Base-by-base conservation (phyloP, 2,888 invertebrate genomes). In the Cloeon dipterum region DNA sequence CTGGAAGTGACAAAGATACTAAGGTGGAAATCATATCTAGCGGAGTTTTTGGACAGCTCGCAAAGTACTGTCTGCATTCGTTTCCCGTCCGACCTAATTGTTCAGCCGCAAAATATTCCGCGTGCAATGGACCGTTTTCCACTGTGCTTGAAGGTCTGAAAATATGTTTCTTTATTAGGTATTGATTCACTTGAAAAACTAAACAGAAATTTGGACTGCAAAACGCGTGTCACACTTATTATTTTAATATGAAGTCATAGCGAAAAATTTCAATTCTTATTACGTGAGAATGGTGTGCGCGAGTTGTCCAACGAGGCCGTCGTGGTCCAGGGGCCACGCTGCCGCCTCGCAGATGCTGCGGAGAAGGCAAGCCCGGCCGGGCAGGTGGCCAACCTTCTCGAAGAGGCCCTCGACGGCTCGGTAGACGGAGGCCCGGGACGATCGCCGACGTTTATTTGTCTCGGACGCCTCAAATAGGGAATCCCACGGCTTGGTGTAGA, bases 91-190 rank as follows among this genome's bases (percentile, higher is more conserved):
- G 35, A 5, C 43, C 43, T 2, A 36, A 37, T 14, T 37, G 20
- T 32, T 42, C 41, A 10, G 43, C 43, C 8, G 21, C 35, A 18
- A 8, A 16, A 33, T 38, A 43, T 20, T 32, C 37, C 5, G 20
- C 23, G 26, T 35, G 38, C 16, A 42, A 32, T 3, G 32, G 38
- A 5, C 11, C 20, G 48, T 47, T 50, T 75, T 76, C 20, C 58
- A 54, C 34, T 59, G 61, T 5, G 71, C 74, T 39, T 61, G 54
- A 50, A 66, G 68, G 18, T 69, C 76, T 71, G 53, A 35, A 55
- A 52, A n/a, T n/a, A 37, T n/a, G n/a, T n/a, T n/a, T n/a, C n/a
- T n/a, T n/a, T n/a, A n/a, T n/a, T n/a, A n/a, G n/a, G n/a, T n/a
- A n/a, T n/a, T n/a, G n/a, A n/a, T n/a, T n/a, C n/a, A n/a, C n/a